Conservation (phyloP, 1,140 invertebrate species). For the Drosophila jambulina region DNA sequence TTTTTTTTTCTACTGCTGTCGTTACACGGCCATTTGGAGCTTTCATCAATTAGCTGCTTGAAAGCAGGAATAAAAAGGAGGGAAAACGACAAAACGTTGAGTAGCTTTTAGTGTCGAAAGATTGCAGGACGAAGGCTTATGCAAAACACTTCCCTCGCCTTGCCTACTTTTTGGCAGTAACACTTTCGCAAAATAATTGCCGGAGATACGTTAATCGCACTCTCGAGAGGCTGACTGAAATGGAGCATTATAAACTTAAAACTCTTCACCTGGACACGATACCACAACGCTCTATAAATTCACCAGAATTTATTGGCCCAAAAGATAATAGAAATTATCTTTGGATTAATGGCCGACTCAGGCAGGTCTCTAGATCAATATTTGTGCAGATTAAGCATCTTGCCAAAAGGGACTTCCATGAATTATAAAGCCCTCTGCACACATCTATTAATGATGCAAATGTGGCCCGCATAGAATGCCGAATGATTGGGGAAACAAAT, state of each 20-base stretch:
- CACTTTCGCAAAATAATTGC: slow-evolving; percentile 59
- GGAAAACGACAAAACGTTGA: slow-evolving; percentile 40
- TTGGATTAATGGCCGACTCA: slow-evolving; percentile 2
- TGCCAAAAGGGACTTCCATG: slow-evolving; percentile 2
- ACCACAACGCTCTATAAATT: slow-evolving; percentile 1
- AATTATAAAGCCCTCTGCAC: background rate
- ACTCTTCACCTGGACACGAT: background rate
- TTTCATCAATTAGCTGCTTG: slow-evolving; percentile 73
- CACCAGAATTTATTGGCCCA: background rate
- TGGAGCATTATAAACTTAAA: slow-evolving; percentile 3
- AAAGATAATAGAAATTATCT: background rate
- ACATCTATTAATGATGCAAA: slow-evolving; percentile 10
- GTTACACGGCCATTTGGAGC: slow-evolving; percentile 59
- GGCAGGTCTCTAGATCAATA: slow-evolving; percentile 1
- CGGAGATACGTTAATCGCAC: slow-evolving; percentile 20
- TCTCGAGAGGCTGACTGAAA: slow-evolving; percentile 34
- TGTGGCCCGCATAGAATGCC: slow-evolving; percentile 24
- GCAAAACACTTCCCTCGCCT: slow-evolving; percentile 44
- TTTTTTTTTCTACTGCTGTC: slow-evolving; percentile 4
- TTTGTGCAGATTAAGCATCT: slow-evolving; percentile 7
- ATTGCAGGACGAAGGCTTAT: slow-evolving; percentile 60
- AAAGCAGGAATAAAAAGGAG: slow-evolving; percentile 30
- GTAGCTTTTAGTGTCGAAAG: slow-evolving; percentile 74
- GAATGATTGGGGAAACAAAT: slow-evolving; percentile 22
- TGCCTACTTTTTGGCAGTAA: slow-evolving; percentile 54